These are phyloP conservation scores for Euspilapteryx auroguttella DNA, from an alignment of 2,888 invertebrate genomes.

Conservation along the genomic window DNA sequence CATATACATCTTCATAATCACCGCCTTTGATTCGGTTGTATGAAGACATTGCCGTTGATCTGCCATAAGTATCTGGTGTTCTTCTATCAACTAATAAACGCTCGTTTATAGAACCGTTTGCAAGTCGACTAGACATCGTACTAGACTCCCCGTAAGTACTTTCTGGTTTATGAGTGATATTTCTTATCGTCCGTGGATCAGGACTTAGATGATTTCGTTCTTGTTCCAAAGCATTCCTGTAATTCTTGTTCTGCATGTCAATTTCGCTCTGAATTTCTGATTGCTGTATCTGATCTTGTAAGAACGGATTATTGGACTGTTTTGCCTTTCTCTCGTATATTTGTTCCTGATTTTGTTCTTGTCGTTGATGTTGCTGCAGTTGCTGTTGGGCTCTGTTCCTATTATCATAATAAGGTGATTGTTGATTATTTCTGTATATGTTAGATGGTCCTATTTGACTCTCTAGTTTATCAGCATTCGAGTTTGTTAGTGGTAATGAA, in stretches of 20 bases:
- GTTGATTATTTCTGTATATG: conserved; percentile 42
- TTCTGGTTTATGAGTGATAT: conserved; percentile 15
- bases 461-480: conserved; percentile 35
- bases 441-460: conserved; percentile 31
- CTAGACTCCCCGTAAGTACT: conserved; percentile 31
- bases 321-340: conserved; percentile 33
- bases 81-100: conserved; percentile 65
- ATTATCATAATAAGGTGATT: conserved; percentile 52
- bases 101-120: conserved; percentile 25
- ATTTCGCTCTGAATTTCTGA: conserved; percentile 18
- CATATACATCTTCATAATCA: conserved; percentile 80
- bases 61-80: conserved; percentile 82
- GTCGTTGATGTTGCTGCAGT: conserved; percentile 18
- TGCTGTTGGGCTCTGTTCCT: conserved; percentile 35
- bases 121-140: conserved; percentile 20
- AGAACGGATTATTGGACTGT: conserved; percentile 27
- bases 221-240: conserved; percentile 12
- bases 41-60: conserved; percentile 55
- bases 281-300: conserved; percentile 28
- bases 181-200: conserved; percentile 22
- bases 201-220: conserved; percentile 16
- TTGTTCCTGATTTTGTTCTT: conserved; percentile 17
- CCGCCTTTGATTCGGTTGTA: conserved; percentile 44
- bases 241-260: conserved; percentile 16
- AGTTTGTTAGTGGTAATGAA: conserved; percentile 44